Evolutionary conservation across 92 coral and sea anemone species (phyloP).

Genomic region (Isaurus tuberculatus): DNA sequence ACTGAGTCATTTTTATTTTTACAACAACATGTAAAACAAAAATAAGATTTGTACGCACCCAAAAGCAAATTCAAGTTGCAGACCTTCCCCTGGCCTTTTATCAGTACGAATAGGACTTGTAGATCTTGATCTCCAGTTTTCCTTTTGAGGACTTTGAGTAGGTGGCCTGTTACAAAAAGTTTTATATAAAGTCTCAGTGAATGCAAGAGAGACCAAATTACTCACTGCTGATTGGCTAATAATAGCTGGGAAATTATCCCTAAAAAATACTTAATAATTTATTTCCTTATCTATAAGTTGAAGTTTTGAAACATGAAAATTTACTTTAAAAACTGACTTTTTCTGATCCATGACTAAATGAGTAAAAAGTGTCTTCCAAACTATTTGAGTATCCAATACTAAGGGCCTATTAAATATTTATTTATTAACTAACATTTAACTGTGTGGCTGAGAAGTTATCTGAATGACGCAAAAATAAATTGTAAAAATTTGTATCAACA

Average conservation of each 20-base stretch:
- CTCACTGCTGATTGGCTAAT: not conserved
- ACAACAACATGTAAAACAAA: not conserved
- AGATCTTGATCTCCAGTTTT: constrained; percentile 71
- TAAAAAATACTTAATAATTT: not conserved
- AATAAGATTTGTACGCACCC: constrained; percentile 64
- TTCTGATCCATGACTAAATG: no score
- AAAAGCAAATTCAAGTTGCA: constrained; percentile 94
- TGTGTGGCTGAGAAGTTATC: no score
- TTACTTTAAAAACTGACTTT: no score
- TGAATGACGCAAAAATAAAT: no score
- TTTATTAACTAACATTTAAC: no score
- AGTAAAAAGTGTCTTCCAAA: no score
- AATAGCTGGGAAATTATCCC: not conserved
- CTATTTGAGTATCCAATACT: no score
- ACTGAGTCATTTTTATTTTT: no score
- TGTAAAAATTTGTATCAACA: no score
- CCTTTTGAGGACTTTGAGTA: constrained; percentile 46
- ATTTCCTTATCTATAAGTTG: no score
- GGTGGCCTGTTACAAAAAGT: constrained; percentile 53
- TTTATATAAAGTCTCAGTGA: not conserved
- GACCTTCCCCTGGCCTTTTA: constrained; percentile 78
- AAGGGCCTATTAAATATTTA: no score
- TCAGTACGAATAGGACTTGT: constrained; percentile 71
- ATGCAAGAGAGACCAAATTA: not conserved
- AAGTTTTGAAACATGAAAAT: no score